These are phyloP conservation scores for Urocyon cinereoargenteus DNA, from an alignment of 2,797 vertebrate species.

Conservation along the genomic window DNA sequence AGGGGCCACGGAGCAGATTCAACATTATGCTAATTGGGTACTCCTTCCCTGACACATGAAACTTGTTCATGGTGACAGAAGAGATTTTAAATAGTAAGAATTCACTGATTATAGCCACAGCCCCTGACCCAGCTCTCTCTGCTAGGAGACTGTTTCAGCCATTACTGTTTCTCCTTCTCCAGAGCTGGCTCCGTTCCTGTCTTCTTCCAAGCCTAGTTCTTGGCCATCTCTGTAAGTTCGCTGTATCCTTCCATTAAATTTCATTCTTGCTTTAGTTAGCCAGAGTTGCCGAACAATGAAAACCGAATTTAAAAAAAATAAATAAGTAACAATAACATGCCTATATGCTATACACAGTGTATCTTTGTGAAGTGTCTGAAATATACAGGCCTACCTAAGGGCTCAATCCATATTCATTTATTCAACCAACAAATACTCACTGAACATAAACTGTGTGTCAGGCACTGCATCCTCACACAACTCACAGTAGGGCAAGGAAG, in stretches of 20 bases:
- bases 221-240: not conserved
- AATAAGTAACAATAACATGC: not conserved
- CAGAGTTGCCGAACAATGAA: not conserved
- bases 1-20: not conserved
- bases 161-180: not conserved
- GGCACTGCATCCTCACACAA: not conserved
- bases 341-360: not conserved
- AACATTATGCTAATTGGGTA: not conserved
- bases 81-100: constrained; percentile 11
- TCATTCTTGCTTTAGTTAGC: not conserved
- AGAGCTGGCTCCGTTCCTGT: not conserved
- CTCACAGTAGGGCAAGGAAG: not conserved
- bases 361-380: constrained; percentile 19
- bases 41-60: not conserved
- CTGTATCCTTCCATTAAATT: not conserved
- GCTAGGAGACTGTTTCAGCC: not conserved
- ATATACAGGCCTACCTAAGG: not conserved
- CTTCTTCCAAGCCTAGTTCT: not conserved
- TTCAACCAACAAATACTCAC: not conserved
- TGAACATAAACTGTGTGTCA: not conserved
- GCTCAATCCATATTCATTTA: not conserved
- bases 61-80: not conserved
- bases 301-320: not conserved
- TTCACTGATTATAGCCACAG: not conserved
- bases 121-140: not conserved